Evolutionary conservation across 2,113 vertebrate species (phyloP), one percentile per base, ranked within the genome.

Genomic region (Sinocyclocheilus anophthalmus): DNA sequence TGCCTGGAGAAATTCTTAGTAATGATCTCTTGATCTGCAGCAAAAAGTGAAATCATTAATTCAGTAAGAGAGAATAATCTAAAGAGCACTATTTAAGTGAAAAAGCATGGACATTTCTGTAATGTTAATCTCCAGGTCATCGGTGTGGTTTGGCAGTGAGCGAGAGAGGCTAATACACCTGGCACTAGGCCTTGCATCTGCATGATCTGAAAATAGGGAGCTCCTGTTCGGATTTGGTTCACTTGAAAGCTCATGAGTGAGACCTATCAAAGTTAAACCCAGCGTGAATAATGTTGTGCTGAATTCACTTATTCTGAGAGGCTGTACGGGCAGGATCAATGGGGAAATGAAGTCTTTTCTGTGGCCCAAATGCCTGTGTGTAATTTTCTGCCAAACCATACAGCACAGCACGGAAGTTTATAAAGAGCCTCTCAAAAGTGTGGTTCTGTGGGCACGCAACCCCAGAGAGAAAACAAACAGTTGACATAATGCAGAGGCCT

Each of bases 341-440:
- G 53, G 93, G 90, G 91, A 93, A 88, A 90, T 92, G 94, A 88
- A 91, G 91, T 91, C 91, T 92, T 93, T 90, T 93, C 90, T 92
- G 82, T 84, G 88, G 86, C 92, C 93, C 85, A 88, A 90, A 90
- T 94, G 92, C 92, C 94, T 92, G 92, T 91, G 85, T 65, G 85
- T 70, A 84, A 80, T 78, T 0, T 61, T 82, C 8, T 91, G 92
- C 93, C 93, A 96, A 95, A 92, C 93, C 94, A 93, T 89, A 94
- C 63, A 90, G 55, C 88, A 45, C 33, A 84, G 87, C 89, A 88
- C 93, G 93, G 91, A 93, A 93, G 91, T 84, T 87, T 83, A 88
- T 87, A 50, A 90, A 92, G 90, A 90, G 88, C 86, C 88, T 92
- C 90, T 93, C 88, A 92, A 92, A 93, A 90, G 90, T 91, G 90